Evolutionary conservation across 2,113 vertebrate species (phyloP).

Genomic region (Menura novaehollandiae): DNA sequence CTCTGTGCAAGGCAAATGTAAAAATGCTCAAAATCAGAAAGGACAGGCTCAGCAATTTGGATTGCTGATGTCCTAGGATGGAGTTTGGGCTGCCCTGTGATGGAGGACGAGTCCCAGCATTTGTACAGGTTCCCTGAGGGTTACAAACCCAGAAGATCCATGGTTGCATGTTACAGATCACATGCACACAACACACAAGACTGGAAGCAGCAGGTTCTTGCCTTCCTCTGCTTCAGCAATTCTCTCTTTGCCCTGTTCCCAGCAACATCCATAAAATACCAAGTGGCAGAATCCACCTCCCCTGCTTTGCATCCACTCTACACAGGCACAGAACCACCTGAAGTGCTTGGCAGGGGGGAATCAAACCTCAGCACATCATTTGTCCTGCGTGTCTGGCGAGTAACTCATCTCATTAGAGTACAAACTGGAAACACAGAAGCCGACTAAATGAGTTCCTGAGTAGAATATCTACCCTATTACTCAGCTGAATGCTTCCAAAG

Average conservation of each 20-base stretch:
- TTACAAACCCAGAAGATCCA: neutral
- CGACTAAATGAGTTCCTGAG: neutral
- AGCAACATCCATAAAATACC: neutral
- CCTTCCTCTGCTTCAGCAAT: neutral
- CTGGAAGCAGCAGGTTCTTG: neutral
- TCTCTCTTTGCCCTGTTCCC: neutral
- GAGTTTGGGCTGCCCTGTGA: neutral
- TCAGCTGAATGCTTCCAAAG: neutral
- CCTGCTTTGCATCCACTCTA: neutral
- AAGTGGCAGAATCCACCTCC: neutral
- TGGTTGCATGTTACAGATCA: fast-evolving
- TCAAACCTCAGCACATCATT: neutral
- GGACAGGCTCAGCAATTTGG: neutral
- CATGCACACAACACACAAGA: fast-evolving
- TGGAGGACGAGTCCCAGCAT: neutral
- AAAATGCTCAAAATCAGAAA: neutral
- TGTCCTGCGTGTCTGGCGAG: neutral
- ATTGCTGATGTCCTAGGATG: neutral
- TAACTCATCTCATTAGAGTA: neutral
- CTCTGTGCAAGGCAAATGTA: neutral
- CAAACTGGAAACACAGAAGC: neutral
- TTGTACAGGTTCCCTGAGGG: neutral
- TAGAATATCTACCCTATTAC: neutral
- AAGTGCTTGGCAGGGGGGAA: neutral
- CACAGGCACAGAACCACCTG: neutral